Evolutionary conservation across 1,140 invertebrate species (phyloP).

Genomic region (Penaeus chinensis): DNA sequence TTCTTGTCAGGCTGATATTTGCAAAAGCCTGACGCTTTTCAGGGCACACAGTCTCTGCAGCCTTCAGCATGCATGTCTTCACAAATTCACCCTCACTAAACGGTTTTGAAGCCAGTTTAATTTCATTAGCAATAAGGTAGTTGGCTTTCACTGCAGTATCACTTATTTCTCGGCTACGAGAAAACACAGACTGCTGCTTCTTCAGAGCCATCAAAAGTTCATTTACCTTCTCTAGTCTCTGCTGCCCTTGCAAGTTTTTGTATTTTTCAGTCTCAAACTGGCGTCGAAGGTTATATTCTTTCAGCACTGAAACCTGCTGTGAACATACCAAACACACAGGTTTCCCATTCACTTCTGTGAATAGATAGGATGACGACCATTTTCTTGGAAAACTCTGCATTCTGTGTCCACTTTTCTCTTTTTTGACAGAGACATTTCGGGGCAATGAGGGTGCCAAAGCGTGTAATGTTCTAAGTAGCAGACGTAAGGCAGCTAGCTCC

Average conservation of each 20-base stretch:
- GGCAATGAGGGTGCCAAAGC: no score
- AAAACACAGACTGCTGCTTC: neutral
- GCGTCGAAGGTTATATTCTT: constrained; percentile 6
- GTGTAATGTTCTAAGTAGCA: no score
- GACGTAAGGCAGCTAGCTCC: no score
- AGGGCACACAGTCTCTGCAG: neutral
- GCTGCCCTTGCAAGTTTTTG: neutral
- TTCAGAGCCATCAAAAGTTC: constrained; percentile 6
- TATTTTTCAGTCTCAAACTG: constrained; percentile 3
- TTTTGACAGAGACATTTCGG: no score
- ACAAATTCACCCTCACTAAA: neutral
- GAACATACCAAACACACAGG: constrained; percentile 20
- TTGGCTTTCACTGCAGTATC: neutral
- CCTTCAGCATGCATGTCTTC: neutral
- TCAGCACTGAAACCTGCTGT: neutral
- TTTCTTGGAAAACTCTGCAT: no score
- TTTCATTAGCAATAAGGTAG: neutral
- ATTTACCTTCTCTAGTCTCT: neutral
- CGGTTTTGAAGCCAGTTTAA: neutral
- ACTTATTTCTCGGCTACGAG: neutral
- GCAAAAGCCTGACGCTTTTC: constrained; percentile 7
- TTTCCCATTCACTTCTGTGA: no score
- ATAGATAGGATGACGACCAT: no score
- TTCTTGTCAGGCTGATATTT: constrained; percentile 17
- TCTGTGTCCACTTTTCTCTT: no score